These are phyloP conservation scores for Tribolium castaneum DNA, from an alignment of 1,140 invertebrate species.

Conservation along the genomic window DNA sequence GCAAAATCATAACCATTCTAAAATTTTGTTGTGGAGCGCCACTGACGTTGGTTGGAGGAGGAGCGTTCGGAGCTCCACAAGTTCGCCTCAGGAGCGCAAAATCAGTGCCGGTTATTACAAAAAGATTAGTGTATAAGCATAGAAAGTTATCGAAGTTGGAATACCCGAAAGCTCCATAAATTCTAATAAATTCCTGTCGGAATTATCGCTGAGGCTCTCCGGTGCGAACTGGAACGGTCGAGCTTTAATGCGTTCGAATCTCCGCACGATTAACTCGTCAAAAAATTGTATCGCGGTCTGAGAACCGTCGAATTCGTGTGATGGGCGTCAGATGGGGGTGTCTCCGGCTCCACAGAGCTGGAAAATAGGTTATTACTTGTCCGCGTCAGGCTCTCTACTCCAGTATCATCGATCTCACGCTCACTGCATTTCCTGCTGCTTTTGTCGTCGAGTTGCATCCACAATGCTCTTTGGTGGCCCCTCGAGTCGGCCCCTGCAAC, in stretches of 20 bases:
- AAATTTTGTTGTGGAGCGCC: too few species aligned
- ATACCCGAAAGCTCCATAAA: constrained; percentile 22
- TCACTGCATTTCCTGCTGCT: constrained; percentile 36
- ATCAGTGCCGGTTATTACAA: constrained; percentile 11
- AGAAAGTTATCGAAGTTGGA: constrained; percentile 25
- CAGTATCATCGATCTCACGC: constrained; percentile 36
- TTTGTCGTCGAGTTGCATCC: constrained; percentile 31
- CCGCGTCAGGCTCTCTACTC: constrained; percentile 40
- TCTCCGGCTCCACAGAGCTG: constrained; percentile 31
- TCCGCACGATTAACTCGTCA: constrained; percentile 40
- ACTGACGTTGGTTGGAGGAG: neutral
- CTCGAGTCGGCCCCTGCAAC: constrained; percentile 16
- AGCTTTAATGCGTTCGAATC: constrained; percentile 16
- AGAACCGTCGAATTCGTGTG: constrained; percentile 15
- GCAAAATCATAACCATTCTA: too few species aligned
- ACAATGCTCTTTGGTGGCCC: constrained; percentile 12
- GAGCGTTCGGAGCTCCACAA: neutral
- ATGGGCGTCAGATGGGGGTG: constrained; percentile 8
- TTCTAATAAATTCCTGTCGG: constrained; percentile 36
- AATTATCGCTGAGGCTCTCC: constrained; percentile 17
- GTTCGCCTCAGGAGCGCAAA: neutral
- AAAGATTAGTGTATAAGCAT: constrained; percentile 23
- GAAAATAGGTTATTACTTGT: constrained; percentile 44
- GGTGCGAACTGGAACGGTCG: neutral
- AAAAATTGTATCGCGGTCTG: constrained; percentile 18